phyloP scores from a whole-genome alignment of 2,888 invertebrate species.

The Lycia hirtaria region DNA sequence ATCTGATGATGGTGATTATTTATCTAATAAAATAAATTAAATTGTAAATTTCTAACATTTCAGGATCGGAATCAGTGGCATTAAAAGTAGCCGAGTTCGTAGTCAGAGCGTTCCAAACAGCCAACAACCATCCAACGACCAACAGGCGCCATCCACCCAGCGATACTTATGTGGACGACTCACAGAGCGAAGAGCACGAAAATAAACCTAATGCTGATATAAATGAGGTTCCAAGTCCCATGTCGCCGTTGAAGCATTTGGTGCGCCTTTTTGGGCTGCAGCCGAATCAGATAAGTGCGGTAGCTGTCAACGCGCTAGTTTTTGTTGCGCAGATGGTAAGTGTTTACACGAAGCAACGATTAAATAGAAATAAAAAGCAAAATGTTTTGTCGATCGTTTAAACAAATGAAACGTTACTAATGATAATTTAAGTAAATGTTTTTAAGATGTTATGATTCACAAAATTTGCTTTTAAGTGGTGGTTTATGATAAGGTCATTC shows the following conservation, averaged over 20 bases:
- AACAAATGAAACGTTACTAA: no score
- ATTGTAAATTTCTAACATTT: conserved; percentile 24
- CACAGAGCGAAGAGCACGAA: conserved; percentile 43
- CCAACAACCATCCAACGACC: conserved; percentile 47
- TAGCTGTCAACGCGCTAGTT: conserved; percentile 92
- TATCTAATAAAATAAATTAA: background rate
- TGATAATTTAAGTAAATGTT: no score
- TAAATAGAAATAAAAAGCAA: background rate
- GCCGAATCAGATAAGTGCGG: conserved; percentile 90
- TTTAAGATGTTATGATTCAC: no score
- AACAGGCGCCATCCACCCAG: conserved; percentile 44
- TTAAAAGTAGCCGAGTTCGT: conserved; percentile 79
- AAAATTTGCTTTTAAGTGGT: no score
- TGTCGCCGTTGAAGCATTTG: conserved; percentile 75
- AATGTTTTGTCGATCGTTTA: no score
- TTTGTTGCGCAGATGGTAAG: conserved; percentile 94
- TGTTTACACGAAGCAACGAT: conserved; percentile 26
- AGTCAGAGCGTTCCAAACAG: conserved; percentile 71
- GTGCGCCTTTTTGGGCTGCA: conserved; percentile 91
- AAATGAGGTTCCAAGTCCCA: conserved; percentile 83
- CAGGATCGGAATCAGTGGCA: conserved; percentile 78
- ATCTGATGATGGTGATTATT: no score
- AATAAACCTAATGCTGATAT: conserved; percentile 53
- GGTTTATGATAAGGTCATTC: no score
- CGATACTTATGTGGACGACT: conserved; percentile 45